Evolutionary conservation across 2,888 invertebrate species (phyloP).

Genomic region (Cataglyphis livida): DNA sequence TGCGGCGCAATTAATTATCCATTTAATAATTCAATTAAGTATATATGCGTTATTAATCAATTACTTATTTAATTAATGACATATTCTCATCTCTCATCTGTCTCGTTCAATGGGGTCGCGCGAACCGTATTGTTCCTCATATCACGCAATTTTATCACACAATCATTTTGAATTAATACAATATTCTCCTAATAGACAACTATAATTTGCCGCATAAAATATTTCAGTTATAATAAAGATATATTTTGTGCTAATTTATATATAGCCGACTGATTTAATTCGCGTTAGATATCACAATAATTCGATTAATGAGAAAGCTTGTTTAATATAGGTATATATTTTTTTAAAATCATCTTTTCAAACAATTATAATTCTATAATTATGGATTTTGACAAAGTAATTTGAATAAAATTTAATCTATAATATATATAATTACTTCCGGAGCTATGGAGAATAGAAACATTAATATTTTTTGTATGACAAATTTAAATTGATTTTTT

Average conservation of each 20-base stretch:
- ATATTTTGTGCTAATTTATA: conserved; percentile 20
- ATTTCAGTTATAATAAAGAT: background rate
- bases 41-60: conserved; percentile 37
- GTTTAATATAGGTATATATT: background rate
- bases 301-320: background rate
- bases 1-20: conserved; percentile 38
- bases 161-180: conserved; percentile 18
- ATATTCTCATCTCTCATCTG: conserved; percentile 12
- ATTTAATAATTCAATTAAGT: conserved; percentile 45
- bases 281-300: background rate
- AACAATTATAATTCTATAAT: background rate
- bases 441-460: background rate
- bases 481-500: background rate
- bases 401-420: background rate
- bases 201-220: conserved; percentile 35
- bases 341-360: background rate
- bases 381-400: background rate
- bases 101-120: background rate
- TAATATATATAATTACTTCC: background rate
- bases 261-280: background rate
- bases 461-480: background rate
- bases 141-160: conserved; percentile 8
- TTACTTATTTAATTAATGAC: conserved; percentile 47
- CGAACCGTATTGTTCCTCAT: background rate
- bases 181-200: conserved; percentile 10